These are phyloP conservation scores for Martes martes DNA, from an alignment of 2,113 vertebrate genomes.

Conservation along the genomic window DNA sequence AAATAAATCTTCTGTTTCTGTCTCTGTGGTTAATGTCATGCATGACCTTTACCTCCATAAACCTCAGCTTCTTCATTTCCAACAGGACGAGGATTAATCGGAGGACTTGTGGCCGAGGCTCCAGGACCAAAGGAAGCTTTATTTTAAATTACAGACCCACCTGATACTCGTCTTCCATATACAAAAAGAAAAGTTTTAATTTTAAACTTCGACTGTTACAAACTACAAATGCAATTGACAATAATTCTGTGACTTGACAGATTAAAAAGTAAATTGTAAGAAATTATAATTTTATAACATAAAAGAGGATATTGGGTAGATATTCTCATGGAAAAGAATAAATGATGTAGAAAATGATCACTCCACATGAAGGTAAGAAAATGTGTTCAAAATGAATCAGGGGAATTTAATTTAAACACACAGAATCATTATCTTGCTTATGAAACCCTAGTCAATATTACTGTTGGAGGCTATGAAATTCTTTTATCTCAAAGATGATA, in stretches of 20 bases:
- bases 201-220: not conserved
- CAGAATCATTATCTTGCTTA: not conserved
- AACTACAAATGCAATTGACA: not conserved
- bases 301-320: not conserved
- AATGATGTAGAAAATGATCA: not conserved
- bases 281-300: not conserved
- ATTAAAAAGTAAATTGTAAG: not conserved
- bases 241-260: not conserved
- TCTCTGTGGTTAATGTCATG: not conserved
- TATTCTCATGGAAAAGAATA: not conserved
- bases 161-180: not conserved
- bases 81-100: not conserved
- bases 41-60: not conserved
- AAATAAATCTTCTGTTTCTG: not conserved
- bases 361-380: not conserved
- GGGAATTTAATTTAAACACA: not conserved
- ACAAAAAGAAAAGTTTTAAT: not conserved
- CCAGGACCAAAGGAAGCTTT: not conserved
- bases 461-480: not conserved
- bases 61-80: not conserved
- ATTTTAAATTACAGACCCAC: not conserved
- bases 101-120: not conserved
- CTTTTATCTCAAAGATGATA: not conserved
- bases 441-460: not conserved
- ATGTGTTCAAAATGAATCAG: not conserved